These are phyloP conservation scores for Diplazon laetatorius DNA, from an alignment of 2,888 invertebrate genomes.

Conservation along the genomic window DNA sequence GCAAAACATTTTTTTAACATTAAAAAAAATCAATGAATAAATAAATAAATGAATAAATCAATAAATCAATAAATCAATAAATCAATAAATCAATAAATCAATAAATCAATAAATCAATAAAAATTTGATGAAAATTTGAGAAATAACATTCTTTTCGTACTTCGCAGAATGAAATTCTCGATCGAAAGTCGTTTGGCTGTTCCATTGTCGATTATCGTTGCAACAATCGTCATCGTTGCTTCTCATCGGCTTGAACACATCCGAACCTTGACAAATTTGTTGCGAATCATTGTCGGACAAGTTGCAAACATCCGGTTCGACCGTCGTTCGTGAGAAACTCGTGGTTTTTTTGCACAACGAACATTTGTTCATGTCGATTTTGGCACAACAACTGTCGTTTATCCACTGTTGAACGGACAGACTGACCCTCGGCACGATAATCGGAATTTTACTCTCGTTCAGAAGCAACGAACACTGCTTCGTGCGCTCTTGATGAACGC, in stretches of 20 bases:
- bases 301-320: constrained; percentile 69
- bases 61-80: no score
- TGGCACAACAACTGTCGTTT: constrained; percentile 77
- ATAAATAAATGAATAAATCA: no score
- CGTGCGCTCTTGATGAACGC: constrained; percentile 66
- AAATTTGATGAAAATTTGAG: no score
- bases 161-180: constrained; percentile 19
- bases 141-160: constrained; percentile 29
- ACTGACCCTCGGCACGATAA: constrained; percentile 66
- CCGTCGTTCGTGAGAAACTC: constrained; percentile 11
- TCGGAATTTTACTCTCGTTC: constrained; percentile 61
- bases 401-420: constrained; percentile 76
- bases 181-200: not conserved
- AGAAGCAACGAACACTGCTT: constrained; percentile 71
- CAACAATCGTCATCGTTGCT: constrained; percentile 68
- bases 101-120: no score
- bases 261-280: constrained; percentile 73
- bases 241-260: constrained; percentile 71
- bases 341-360: constrained; percentile 70
- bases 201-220: constrained; percentile 42
- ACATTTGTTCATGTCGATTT: constrained; percentile 77
- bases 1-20: no score
- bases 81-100: no score
- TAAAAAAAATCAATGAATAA: constrained; percentile 13
- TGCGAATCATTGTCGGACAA: constrained; percentile 63